Conservation (phyloP, 2,113 vertebrate genomes). For the Alethe diademata region DNA sequence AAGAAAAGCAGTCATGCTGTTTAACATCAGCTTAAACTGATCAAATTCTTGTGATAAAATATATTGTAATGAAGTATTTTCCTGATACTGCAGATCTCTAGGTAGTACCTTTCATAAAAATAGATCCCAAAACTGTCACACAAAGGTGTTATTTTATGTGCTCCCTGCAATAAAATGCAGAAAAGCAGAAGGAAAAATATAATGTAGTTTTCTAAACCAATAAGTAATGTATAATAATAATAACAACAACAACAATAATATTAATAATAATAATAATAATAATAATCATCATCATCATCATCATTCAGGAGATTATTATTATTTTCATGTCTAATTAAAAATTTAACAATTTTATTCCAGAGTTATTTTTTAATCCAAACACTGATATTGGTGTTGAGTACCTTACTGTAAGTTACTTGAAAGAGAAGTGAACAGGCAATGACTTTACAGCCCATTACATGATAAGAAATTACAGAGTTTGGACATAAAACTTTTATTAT, state of each 20-base stretch:
- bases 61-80: background rate
- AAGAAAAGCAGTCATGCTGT: background rate
- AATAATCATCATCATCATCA: no score
- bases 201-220: background rate
- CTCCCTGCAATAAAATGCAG: background rate
- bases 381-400: background rate
- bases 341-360: background rate
- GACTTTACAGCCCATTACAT: background rate
- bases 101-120: background rate
- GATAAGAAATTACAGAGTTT: background rate
- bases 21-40: background rate
- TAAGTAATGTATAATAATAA: background rate
- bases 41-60: background rate
- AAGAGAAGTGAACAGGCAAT: background rate
- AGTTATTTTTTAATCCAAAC: background rate
- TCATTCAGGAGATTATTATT: background rate
- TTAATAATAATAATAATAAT: no score
- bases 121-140: background rate
- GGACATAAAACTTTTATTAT: background rate
- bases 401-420: background rate
- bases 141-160: background rate
- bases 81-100: background rate
- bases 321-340: background rate
- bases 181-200: background rate
- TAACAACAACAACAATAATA: no score